Conservation (phyloP, 2,888 invertebrate species). For the Prosapia bicincta region DNA sequence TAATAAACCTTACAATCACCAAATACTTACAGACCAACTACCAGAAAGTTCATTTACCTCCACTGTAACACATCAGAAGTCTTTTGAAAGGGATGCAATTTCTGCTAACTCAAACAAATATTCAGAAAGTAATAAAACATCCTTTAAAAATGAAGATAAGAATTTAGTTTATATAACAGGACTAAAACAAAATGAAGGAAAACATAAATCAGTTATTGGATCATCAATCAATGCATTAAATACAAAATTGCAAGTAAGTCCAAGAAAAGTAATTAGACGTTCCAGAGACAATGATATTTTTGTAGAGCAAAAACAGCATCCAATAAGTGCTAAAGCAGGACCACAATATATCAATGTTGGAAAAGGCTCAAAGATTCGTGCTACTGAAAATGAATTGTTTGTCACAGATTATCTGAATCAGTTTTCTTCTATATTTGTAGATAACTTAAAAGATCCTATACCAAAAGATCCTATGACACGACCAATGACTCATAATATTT, state of each 20-base stretch:
- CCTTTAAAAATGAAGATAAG: not conserved
- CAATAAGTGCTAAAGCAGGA: not conserved
- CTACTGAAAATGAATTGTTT: not conserved
- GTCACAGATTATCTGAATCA: conserved; percentile 27
- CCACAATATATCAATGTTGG: not conserved
- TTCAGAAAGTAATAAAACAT: not conserved
- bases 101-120: not conserved
- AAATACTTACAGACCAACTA: not conserved
- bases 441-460: conserved; percentile 31
- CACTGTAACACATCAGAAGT: not conserved
- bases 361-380: not conserved
- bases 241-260: not conserved
- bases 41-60: no score
- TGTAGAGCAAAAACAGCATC: not conserved
- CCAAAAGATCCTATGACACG: conserved; percentile 30
- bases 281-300: not conserved
- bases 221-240: not conserved
- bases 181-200: not conserved
- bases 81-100: not conserved
- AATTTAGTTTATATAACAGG: not conserved
- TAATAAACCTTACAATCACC: not conserved
- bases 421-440: conserved; percentile 30
- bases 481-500: conserved; percentile 23
- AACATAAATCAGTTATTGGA: not conserved
- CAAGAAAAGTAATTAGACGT: not conserved